Conservation (phyloP, 2,888 invertebrate species). For the Merodon equestris region DNA sequence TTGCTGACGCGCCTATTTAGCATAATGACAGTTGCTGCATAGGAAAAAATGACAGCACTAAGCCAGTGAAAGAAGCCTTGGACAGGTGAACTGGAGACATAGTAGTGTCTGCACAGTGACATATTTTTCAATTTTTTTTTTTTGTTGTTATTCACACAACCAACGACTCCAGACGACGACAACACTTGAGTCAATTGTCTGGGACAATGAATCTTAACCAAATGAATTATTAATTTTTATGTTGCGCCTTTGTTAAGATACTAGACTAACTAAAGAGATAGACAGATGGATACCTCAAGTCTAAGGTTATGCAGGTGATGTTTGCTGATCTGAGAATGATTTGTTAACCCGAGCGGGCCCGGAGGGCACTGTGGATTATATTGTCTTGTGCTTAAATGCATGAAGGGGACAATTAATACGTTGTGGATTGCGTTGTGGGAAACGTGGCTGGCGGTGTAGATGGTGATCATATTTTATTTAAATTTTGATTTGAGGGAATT, state of each 20-base stretch:
- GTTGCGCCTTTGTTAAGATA: slow-evolving; percentile 52
- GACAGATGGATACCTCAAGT: slow-evolving; percentile 11
- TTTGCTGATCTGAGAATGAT: slow-evolving; percentile 63
- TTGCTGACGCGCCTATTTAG: slow-evolving; percentile 56
- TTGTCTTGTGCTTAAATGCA: slow-evolving; percentile 12
- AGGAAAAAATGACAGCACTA: slow-evolving; percentile 25
- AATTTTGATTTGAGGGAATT: slow-evolving; percentile 23
- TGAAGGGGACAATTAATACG: slow-evolving; percentile 16
- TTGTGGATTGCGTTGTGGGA: slow-evolving; percentile 24
- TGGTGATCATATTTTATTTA: slow-evolving; percentile 46
- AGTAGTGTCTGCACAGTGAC: no score
- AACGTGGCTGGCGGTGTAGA: background rate
- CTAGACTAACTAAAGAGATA: slow-evolving; percentile 15
- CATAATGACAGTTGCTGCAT: slow-evolving; percentile 51
- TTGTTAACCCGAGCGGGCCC: slow-evolving; percentile 43
- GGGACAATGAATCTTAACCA: slow-evolving; percentile 67
- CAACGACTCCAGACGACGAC: slow-evolving; percentile 59
- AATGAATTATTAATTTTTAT: slow-evolving; percentile 67
- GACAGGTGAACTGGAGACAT: slow-evolving; percentile 44
- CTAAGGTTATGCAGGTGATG: slow-evolving; percentile 37
- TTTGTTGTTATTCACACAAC: slow-evolving; percentile 43
- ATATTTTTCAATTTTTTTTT: no score
- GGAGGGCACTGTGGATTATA: slow-evolving; percentile 5
- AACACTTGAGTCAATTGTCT: slow-evolving; percentile 60
- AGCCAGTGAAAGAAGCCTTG: slow-evolving; percentile 27